A percentile compares a stretch with the other conserved stretches of the same genome.
phyloP scores from a whole-genome alignment of 2,797 vertebrate genomes.

The Megaceryle alcyon region DNA sequence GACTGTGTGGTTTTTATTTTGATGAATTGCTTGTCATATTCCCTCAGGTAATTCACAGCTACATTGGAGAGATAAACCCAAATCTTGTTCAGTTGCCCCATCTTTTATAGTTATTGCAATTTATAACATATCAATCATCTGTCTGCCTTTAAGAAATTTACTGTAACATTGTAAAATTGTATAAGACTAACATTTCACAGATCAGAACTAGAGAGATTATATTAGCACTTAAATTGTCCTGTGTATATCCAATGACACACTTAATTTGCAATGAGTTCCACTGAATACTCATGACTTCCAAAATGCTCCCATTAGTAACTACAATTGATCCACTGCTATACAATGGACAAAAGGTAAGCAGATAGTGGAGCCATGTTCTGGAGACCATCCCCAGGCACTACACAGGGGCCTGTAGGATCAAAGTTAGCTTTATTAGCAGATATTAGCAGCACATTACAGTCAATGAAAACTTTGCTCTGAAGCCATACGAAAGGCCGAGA shows the following conservation, averaged over 20 bases:
- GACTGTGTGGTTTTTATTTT: conserved; percentile 46
- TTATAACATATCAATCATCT: conserved; percentile 30
- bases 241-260: neutral
- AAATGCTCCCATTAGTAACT: conserved; percentile 6
- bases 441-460: neutral
- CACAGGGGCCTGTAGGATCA: neutral
- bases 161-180: conserved; percentile 42
- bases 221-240: neutral
- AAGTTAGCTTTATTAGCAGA: neutral
- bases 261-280: conserved; percentile 45
- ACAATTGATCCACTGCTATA: neutral
- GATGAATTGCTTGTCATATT: conserved; percentile 54
- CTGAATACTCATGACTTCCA: conserved; percentile 11
- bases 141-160: conserved; percentile 36
- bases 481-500: neutral
- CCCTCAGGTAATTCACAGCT: conserved; percentile 28
- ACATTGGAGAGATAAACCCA: conserved; percentile 25
- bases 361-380: neutral
- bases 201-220: conserved; percentile 1
- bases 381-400: neutral
- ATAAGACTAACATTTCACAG: conserved; percentile 38
- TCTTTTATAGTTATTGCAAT: conserved; percentile 32
- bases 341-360: neutral
- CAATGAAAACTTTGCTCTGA: neutral
- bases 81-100: neutral